Conservation (phyloP, 2,888 invertebrate genomes). For the Sisyra nigra region DNA sequence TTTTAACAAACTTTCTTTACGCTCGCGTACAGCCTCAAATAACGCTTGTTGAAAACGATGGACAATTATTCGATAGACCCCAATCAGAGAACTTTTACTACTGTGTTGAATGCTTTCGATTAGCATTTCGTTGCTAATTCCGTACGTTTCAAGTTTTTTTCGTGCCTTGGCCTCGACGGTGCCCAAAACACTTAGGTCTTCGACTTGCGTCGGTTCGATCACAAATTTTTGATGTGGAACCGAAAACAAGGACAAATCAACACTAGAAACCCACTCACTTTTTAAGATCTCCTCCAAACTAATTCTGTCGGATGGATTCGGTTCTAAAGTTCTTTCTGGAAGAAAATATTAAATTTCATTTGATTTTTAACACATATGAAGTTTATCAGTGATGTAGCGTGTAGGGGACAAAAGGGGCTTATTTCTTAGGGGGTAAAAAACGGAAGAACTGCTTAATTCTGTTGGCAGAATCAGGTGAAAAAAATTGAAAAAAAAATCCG, state of each 20-base stretch:
- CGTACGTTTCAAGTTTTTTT: slow-evolving; percentile 34
- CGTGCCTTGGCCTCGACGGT: slow-evolving; percentile 34
- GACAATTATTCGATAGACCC: slow-evolving; percentile 52
- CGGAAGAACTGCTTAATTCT: no score
- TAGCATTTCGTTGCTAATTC: slow-evolving; percentile 41
- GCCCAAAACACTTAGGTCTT: slow-evolving; percentile 23
- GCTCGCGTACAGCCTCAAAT: slow-evolving; percentile 17
- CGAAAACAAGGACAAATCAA: slow-evolving; percentile 10
- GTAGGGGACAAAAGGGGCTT: neutral
- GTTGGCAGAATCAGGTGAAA: no score
- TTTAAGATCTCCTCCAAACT: slow-evolving; percentile 22
- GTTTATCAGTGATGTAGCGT: neutral
- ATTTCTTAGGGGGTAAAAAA: neutral
- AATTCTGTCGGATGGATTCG: slow-evolving; percentile 20
- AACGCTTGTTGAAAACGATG: slow-evolving; percentile 33
- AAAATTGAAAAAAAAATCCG: no score
- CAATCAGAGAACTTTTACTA: slow-evolving; percentile 46
- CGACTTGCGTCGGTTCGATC: slow-evolving; percentile 27
- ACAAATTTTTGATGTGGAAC: slow-evolving; percentile 24
- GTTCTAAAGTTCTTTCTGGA: slow-evolving; percentile 20
- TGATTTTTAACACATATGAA: neutral
- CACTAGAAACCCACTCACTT: slow-evolving; percentile 27
- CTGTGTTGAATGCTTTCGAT: slow-evolving; percentile 35
- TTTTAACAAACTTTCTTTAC: slow-evolving; percentile 6
- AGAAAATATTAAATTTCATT: slow-evolving; percentile 20